Evolutionary conservation across 2,888 invertebrate species (phyloP), one percentile per base, ranked within the genome.

Genomic region (Thyatira batis): DNA sequence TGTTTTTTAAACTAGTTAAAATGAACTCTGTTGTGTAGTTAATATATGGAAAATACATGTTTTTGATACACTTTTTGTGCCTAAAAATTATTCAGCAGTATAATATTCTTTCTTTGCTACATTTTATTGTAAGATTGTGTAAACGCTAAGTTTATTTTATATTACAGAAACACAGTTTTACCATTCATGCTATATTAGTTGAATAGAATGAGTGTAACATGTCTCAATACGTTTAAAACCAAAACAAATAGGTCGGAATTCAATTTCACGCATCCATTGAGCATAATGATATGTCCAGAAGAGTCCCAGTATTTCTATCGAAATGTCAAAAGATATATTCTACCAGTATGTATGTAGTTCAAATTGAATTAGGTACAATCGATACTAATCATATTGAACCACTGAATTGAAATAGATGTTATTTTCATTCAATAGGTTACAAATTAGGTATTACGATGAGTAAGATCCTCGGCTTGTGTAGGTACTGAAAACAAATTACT

Each of bases 221-320:
- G 13, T 17, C 13, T 33, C 33, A 17, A 39, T 39, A 17, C 13
- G 1, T 33, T 33, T 9, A 39, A 39, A 57, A 51, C 52, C 55
- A 58, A 58, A 56, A 58, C 53, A 61, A 64, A 61, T 60, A 62
- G 53, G 51, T 51, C 57, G 62, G 53, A 52, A 65, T 65, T 64
- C 64, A 61, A 67, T 67, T 67, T 65, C 65, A 67, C 67, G 64
- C 67, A 60, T 56, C 65, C 62, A 61, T 63, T 64, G 63, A 59
- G 57, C 55, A 59, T 63, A 59, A 61, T 61, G 63, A 60, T 56
- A 61, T 60, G 61, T 58, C 60, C 59, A 63, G 51, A 51, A 51
- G 39, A n/a, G 2, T 39, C 8, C 8, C 39, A 17, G 39, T 33
- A n/a, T 39, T 39, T 13, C 30, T 30, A 33, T 33, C 2, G 39